phyloP scores from a whole-genome alignment of 2,113 vertebrate species.

The Myiagra hebetior region DNA sequence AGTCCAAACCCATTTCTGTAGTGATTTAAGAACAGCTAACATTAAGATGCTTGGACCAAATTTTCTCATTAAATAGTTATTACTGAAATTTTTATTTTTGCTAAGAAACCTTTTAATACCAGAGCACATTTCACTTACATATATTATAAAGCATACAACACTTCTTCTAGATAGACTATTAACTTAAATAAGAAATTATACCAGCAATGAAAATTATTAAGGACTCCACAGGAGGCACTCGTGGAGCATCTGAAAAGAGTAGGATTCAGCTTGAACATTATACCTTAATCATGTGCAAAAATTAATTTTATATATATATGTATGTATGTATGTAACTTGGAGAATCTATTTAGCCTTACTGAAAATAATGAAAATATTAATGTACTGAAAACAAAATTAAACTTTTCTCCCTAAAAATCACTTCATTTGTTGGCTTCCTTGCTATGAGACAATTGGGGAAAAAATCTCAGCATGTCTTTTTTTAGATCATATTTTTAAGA shows the following conservation, averaged over 20 bases:
- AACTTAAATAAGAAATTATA: background rate
- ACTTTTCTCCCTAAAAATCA: background rate
- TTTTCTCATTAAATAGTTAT: constrained; percentile 20
- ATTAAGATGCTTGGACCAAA: background rate
- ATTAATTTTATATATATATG: background rate
- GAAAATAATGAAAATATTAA: background rate
- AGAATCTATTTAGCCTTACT: background rate
- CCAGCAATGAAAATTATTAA: background rate
- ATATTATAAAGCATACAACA: background rate
- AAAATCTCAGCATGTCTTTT: background rate
- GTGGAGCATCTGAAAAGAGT: background rate
- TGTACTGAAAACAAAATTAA: background rate
- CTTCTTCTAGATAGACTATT: background rate
- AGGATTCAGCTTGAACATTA: background rate
- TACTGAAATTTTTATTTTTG: background rate
- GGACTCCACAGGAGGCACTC: background rate
- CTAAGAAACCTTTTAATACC: background rate
- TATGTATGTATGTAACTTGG: background rate
- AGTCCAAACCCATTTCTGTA: constrained; percentile 27
- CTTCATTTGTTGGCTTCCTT: background rate
- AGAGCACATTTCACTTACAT: background rate
- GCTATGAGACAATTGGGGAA: background rate
- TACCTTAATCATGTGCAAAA: background rate
- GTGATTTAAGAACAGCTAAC: constrained; percentile 49
- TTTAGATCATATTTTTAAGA: background rate